A percentile compares a stretch with the other conserved stretches of the same genome.
These are phyloP conservation scores for Prorops nasuta DNA, from an alignment of 1,140 invertebrate genomes.

Conservation along the genomic window DNA sequence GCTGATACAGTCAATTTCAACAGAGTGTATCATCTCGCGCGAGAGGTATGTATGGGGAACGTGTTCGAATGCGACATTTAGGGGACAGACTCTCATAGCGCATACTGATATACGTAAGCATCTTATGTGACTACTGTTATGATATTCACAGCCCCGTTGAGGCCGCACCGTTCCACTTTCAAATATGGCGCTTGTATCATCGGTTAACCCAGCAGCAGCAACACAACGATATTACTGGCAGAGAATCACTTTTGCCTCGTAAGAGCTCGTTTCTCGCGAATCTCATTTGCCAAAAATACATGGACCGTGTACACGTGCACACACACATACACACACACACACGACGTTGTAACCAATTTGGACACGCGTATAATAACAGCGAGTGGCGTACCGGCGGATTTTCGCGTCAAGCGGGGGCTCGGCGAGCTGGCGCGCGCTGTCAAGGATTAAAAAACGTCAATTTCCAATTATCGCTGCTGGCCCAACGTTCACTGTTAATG, in stretches of 20 bases:
- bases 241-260: too few relatives aligned
- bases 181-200: constrained; percentile 38
- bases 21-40: not conserved
- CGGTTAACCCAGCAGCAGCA: constrained; percentile 21
- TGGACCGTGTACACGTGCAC: too few relatives aligned
- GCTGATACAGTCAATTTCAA: constrained; percentile 19
- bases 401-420: not conserved
- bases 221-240: too few relatives aligned
- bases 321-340: too few relatives aligned
- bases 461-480: constrained; percentile 38
- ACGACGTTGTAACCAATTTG: too few relatives aligned
- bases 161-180: constrained; percentile 42
- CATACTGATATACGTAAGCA: constrained; percentile 28
- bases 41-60: not conserved
- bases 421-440: not conserved
- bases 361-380: not conserved
- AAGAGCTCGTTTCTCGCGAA: too few relatives aligned
- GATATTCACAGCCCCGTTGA: constrained; percentile 50
- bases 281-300: too few relatives aligned
- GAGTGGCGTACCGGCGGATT: not conserved
- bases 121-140: constrained; percentile 52
- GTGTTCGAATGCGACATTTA: not conserved
- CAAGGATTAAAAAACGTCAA: constrained; percentile 46
- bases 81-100: constrained; percentile 14
- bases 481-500: constrained; percentile 34